Conservation (phyloP, 37 sponge, comb jelly and placozoan genomes). For the Hexactinellida sp. region DNA sequence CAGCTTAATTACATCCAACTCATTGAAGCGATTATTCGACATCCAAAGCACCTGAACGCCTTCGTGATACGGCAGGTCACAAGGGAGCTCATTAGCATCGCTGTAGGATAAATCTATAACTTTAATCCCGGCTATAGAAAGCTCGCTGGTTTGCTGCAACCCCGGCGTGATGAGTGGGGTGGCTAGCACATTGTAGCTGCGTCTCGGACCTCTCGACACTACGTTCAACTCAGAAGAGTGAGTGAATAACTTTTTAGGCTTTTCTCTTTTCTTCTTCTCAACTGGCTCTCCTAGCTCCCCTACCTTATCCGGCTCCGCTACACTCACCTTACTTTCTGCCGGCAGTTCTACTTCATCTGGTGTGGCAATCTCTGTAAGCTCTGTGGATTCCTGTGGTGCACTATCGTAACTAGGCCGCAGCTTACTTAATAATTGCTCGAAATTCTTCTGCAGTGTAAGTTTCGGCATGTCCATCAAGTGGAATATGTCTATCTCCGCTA, state of each 20-base stretch:
- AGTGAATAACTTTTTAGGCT: neutral
- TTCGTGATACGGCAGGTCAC: neutral
- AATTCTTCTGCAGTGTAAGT: neutral
- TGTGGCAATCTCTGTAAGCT: neutral
- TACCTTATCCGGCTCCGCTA: neutral
- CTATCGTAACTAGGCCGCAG: neutral
- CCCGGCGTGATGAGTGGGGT: neutral
- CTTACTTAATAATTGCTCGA: neutral
- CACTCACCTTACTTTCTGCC: neutral
- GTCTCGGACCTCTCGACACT: neutral
- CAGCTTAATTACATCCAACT: neutral
- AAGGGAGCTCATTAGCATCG: neutral
- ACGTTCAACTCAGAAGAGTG: neutral
- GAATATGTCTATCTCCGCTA: neutral
- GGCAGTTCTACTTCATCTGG: neutral
- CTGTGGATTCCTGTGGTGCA: neutral
- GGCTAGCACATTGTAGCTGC: neutral
- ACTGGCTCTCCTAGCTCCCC: neutral
- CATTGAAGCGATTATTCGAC: neutral
- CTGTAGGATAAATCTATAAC: neutral
- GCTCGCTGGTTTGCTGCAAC: neutral
- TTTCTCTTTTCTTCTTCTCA: neutral
- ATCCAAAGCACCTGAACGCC: neutral
- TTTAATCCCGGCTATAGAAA: neutral
- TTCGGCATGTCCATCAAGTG: slow-evolving; percentile 1